phyloP scores from a whole-genome alignment of 1,140 invertebrate species.

The Argopecten irradians region DNA sequence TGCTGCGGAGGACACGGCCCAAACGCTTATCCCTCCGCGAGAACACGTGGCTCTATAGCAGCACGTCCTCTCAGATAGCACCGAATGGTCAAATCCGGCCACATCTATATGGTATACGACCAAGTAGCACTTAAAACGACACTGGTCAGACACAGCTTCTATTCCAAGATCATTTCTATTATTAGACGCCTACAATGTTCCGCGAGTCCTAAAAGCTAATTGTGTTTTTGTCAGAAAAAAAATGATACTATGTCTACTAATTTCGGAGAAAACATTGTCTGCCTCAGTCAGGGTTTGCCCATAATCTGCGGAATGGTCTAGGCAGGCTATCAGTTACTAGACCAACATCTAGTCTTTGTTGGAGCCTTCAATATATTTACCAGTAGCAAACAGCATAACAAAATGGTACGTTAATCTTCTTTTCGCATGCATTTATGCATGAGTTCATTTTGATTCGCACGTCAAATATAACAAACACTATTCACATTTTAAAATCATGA shows the following conservation, averaged over 20 bases:
- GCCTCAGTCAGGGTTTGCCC: not conserved
- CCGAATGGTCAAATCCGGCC: not conserved
- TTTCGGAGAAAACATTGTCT: not conserved
- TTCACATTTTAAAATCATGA: too few species aligned
- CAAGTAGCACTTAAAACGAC: not conserved
- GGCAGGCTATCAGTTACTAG: not conserved
- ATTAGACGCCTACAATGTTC: not conserved
- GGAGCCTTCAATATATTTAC: not conserved
- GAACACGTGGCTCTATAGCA: not conserved
- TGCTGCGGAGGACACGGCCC: not conserved
- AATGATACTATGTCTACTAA: not conserved
- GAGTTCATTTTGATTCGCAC: too few species aligned
- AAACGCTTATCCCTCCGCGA: not conserved
- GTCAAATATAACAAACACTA: too few species aligned
- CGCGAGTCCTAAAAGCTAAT: not conserved
- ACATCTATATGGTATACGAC: not conserved
- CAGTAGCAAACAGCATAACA: not conserved
- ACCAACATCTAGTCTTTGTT: not conserved
- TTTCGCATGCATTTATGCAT: too few species aligned
- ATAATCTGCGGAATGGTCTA: not conserved
- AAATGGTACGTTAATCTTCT: not conserved
- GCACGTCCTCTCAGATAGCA: not conserved
- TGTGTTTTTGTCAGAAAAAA: conserved; percentile 2
- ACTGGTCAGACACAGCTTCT: not conserved
- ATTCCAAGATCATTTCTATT: not conserved